Base-by-base conservation (phyloP, 1,140 invertebrate species). In the Myzus persicae region DNA sequence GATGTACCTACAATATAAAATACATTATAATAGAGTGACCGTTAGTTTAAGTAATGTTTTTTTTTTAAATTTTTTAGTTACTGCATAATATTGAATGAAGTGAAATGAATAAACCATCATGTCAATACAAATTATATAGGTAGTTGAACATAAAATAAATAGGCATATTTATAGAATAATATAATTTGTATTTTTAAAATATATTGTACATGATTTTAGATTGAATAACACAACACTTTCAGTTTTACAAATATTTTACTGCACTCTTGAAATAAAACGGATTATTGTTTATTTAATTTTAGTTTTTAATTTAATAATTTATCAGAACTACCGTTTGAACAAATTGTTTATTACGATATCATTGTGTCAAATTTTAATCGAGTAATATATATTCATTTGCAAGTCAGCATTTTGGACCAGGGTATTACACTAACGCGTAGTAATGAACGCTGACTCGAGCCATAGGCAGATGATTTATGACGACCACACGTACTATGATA, bases 381-480 rank as follows among this genome's bases (percentile, higher is more conserved):
- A 89, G 36, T 40, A 89, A 89, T 89, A 89, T 89, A 89, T 89
- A 89, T 51, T 89, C 48, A 51, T 54, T 54, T 40, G 44, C 51
- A 54, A 89, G 48, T 89, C 87, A 89, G 87, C 48, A 26, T 89
- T 89, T 89, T 38, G 31, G 85, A 22, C 22, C 46, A 36, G 46
- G 36, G 84, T 87, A 42, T 40, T 18, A n/a, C 42, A 40, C 6
- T 38, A 81, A 44, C 7, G 5, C 44, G 8, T 26, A 89, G 2
- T 48, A 48, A 0, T 48, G 46, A 89, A 22, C 36, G 48, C 87
- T 38, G 87, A 89, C 22, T 89, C 46, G 48, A 51, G 48, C 87
- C 31, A 46, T 46, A 87, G 48, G 11, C 87, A 51, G 36, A 38
- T 54, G 48, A 89, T 89, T 89, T 89, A 54, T 89, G 48, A 89